Percentiles rank a stretch among this genome's conserved stretches.
Evolutionary conservation across 2,888 invertebrate genomes (phyloP).

Genomic region (Zelleria hepariella): DNA sequence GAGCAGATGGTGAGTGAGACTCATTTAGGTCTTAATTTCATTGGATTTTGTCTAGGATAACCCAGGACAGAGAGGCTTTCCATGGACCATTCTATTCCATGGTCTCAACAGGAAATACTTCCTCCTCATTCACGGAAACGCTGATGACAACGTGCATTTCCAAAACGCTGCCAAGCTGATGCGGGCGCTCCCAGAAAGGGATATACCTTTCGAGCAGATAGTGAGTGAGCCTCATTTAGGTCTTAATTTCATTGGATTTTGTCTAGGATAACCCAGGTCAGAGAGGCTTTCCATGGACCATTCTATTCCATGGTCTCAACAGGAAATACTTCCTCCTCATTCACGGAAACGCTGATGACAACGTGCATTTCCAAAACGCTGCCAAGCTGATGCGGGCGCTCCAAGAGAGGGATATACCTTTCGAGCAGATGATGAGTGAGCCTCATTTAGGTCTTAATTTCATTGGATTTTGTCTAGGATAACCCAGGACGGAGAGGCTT

Average conservation of each 20-base stretch:
- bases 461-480: no score
- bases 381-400: slow-evolving; percentile 83
- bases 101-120: slow-evolving; percentile 81
- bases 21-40: background rate
- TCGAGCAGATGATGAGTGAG: slow-evolving; percentile 81
- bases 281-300: no score
- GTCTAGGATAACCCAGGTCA: no score
- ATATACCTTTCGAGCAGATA: slow-evolving; percentile 88
- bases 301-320: slow-evolving; percentile 75
- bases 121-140: slow-evolving; percentile 91
- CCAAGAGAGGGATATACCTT: slow-evolving; percentile 81
- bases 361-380: slow-evolving; percentile 90
- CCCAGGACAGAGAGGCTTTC: no score
- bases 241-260: no score
- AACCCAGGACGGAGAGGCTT: no score
- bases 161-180: slow-evolving; percentile 86
- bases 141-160: slow-evolving; percentile 93
- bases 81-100: slow-evolving; percentile 70
- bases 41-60: no score
- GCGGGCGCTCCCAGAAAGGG: slow-evolving; percentile 77
- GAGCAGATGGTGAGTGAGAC: slow-evolving; percentile 79
- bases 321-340: slow-evolving; percentile 84
- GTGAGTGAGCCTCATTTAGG: slow-evolving; percentile 48
- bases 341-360: slow-evolving; percentile 93
- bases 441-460: background rate